A percentile compares a stretch with the other conserved stretches of the same genome.
Evolutionary conservation across 2,113 vertebrate genomes (phyloP).

Genomic region (Centropus bengalensis): DNA sequence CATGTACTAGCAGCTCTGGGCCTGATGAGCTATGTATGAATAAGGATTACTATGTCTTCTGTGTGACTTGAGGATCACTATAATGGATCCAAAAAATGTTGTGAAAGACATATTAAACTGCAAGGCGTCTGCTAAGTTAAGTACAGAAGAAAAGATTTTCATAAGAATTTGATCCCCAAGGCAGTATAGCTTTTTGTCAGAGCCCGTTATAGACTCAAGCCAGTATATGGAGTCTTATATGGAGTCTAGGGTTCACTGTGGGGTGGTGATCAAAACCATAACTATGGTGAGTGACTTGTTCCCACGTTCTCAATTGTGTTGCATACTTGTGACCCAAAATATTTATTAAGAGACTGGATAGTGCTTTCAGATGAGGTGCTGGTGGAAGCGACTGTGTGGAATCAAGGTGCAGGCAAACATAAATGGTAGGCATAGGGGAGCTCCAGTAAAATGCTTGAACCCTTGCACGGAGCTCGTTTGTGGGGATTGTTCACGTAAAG

Average conservation of each 20-base stretch:
- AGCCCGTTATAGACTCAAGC: neutral
- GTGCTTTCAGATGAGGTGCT: neutral
- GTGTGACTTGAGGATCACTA: neutral
- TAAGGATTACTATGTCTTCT: neutral
- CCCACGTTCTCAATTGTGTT: neutral
- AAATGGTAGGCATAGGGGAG: neutral
- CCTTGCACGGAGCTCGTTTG: neutral
- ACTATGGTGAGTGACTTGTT: neutral
- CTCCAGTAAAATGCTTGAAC: neutral
- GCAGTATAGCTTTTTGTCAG: neutral
- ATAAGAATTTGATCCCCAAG: neutral
- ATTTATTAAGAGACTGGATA: neutral
- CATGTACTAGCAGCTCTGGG: neutral
- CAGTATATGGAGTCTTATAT: neutral
- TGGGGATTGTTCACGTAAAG: neutral
- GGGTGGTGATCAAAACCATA: neutral
- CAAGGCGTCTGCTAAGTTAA: neutral
- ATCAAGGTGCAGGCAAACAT: neutral
- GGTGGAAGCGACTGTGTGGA: neutral
- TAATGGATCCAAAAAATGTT: neutral
- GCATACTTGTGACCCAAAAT: rapidly evolving
- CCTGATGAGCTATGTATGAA: neutral
- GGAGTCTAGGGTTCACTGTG: neutral
- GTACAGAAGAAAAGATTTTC: neutral
- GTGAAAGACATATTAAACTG: neutral